Conservation (phyloP, 2,797 vertebrate species). For the Hoplostethus atlanticus region DNA sequence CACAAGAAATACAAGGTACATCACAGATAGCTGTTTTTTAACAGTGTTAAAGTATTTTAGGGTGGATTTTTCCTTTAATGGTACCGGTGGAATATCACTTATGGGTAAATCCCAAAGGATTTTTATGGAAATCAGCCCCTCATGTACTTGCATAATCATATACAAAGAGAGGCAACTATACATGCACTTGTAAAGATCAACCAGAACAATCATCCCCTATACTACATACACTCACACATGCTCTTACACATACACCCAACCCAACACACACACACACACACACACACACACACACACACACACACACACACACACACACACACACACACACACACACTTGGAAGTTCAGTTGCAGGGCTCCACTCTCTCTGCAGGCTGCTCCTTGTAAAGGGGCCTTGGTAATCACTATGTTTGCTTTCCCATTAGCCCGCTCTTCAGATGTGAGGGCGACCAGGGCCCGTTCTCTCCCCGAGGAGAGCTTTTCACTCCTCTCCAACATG, state of each 20-base stretch:
- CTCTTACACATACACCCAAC: neutral
- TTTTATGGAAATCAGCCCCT: no score
- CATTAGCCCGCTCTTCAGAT: slow-evolving; percentile 83
- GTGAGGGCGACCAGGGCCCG: slow-evolving; percentile 73
- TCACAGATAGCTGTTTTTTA: no score
- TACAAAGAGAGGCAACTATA: slow-evolving; percentile 1
- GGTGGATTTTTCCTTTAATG: no score
- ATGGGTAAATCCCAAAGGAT: no score
- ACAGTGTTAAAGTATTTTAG: no score
- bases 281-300: slow-evolving; percentile 20
- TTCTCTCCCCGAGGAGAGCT: slow-evolving; percentile 74
- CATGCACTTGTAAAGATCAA: neutral
- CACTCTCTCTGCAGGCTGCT: slow-evolving; percentile 67
- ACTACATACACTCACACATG: neutral
- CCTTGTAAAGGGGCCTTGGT: slow-evolving; percentile 73
- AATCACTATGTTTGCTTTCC: slow-evolving; percentile 85
- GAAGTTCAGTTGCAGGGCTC: slow-evolving; percentile 62
- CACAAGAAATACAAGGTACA: no score
- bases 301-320: slow-evolving; percentile 19
- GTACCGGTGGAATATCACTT: no score
- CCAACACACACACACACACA: slow-evolving; percentile 12
- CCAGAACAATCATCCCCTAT: neutral
- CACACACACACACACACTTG: slow-evolving; percentile 18
- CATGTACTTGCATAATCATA: neutral
- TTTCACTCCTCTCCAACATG: slow-evolving; percentile 72